Percentiles rank a stretch among this genome's conserved stretches.
Conservation (phyloP, 2,888 invertebrate species). For the Allolobophora icterica region DNA sequence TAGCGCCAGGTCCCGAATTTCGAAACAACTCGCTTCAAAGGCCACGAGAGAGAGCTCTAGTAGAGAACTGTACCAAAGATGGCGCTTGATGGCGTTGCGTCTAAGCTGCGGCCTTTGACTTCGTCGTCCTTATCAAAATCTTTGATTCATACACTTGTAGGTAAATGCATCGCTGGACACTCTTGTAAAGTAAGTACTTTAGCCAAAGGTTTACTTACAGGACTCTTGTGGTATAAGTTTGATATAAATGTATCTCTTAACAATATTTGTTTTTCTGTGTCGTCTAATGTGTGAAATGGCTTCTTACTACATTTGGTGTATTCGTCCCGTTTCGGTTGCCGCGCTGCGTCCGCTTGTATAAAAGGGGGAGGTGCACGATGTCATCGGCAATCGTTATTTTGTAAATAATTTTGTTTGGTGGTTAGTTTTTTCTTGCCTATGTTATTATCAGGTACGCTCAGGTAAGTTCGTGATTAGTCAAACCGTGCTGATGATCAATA, state of each 20-base stretch:
- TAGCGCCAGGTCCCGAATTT: no score
- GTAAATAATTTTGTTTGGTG: background rate
- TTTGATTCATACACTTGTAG: no score
- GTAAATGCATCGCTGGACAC: no score
- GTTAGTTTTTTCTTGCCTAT: background rate
- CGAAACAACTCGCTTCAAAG: no score
- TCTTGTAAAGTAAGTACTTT: no score
- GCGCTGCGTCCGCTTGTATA: background rate
- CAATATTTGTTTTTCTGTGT: background rate
- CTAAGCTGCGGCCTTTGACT: no score
- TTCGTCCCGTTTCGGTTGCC: background rate
- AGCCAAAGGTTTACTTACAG: background rate
- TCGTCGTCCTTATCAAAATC: no score
- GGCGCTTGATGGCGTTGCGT: no score
- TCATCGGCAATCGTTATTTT: background rate
- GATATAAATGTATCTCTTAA: background rate
- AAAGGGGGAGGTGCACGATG: background rate
- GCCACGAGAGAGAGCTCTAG: no score
- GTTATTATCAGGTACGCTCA: background rate
- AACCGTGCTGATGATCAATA: background rate
- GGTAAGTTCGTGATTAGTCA: background rate
- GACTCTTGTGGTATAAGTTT: background rate
- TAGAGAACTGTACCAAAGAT: no score
- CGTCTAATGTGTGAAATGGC: background rate
- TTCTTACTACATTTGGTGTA: background rate